phyloP scores from a whole-genome alignment of 2,888 invertebrate genomes.

The Rugalucina vietnamica region DNA sequence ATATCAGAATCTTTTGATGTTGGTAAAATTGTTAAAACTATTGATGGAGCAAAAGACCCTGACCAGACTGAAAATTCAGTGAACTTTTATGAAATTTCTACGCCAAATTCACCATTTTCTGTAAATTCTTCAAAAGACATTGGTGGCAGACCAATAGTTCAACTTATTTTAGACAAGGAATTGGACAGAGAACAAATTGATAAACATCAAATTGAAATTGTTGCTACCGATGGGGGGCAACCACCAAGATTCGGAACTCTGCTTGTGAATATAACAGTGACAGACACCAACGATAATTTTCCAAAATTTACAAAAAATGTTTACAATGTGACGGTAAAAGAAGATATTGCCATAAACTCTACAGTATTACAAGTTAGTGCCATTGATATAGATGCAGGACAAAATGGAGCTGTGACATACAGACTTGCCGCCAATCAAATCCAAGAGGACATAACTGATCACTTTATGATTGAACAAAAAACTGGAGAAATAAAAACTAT shows the following conservation, averaged over 20 bases:
- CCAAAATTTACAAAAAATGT: slow-evolving; percentile 70
- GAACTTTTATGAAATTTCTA: slow-evolving; percentile 71
- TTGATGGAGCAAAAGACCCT: slow-evolving; percentile 72
- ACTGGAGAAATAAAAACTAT: slow-evolving; percentile 74
- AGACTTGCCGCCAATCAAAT: slow-evolving; percentile 69
- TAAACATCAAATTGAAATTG: slow-evolving; percentile 69
- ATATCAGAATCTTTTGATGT: slow-evolving; percentile 72
- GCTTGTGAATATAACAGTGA: slow-evolving; percentile 69
- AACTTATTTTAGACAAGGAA: slow-evolving; percentile 66
- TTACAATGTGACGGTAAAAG: slow-evolving; percentile 73
- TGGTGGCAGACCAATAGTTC: slow-evolving; percentile 73
- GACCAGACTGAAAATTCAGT: slow-evolving; percentile 73
- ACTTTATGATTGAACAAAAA: slow-evolving; percentile 69
- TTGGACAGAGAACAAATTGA: slow-evolving; percentile 74
- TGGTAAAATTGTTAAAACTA: slow-evolving; percentile 61
- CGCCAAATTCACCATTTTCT: slow-evolving; percentile 70
- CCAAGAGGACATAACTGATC: slow-evolving; percentile 57
- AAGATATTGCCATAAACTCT: slow-evolving; percentile 70
- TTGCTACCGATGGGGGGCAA: slow-evolving; percentile 74
- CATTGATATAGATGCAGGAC: slow-evolving; percentile 92
- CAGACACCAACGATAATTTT: slow-evolving; percentile 76
- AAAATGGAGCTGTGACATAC: slow-evolving; percentile 88
- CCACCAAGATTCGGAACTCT: slow-evolving; percentile 70
- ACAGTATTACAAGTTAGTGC: slow-evolving; percentile 88
- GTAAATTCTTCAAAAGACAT: slow-evolving; percentile 65